Evolutionary conservation across 2,797 vertebrate genomes (phyloP).

Genomic region (Scarus forsteni): DNA sequence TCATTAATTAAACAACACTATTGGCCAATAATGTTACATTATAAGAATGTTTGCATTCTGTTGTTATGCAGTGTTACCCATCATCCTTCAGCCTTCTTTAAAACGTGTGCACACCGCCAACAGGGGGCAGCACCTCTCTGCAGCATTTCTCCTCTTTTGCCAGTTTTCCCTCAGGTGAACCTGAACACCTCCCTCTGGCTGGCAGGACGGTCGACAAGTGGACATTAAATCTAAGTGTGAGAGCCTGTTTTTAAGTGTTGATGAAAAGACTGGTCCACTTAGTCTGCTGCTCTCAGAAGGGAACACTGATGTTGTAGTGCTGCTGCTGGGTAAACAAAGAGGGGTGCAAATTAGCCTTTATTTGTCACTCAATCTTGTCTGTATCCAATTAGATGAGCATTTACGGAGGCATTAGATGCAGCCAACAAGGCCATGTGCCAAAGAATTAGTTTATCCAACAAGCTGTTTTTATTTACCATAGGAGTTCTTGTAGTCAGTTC

Average conservation of each 20-base stretch:
- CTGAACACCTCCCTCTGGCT: neutral
- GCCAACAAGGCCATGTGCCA: neutral
- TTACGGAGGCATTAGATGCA: neutral
- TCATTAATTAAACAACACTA: too few relatives aligned
- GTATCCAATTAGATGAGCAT: conserved; percentile 11
- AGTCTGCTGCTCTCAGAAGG: neutral
- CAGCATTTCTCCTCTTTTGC: neutral
- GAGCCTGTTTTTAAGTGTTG: neutral
- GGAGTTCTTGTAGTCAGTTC: neutral
- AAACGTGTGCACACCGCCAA: conserved; percentile 15
- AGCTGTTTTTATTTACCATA: conserved; percentile 1
- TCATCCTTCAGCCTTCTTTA: neutral
- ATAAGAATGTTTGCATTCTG: too few relatives aligned
- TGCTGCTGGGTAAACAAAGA: neutral
- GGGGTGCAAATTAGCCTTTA: too few relatives aligned
- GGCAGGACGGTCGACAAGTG: conserved; percentile 6
- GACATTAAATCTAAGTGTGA: neutral
- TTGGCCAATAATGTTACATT: too few relatives aligned
- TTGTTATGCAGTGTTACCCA: too few relatives aligned
- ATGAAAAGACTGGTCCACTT: neutral
- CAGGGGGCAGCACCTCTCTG: conserved; percentile 59
- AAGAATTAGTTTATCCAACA: neutral
- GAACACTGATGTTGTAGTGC: neutral
- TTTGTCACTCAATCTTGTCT: neutral
- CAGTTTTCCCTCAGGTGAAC: neutral